Evolutionary conservation across 2,888 invertebrate species (phyloP).

Genomic region (Morpho achilles): DNA sequence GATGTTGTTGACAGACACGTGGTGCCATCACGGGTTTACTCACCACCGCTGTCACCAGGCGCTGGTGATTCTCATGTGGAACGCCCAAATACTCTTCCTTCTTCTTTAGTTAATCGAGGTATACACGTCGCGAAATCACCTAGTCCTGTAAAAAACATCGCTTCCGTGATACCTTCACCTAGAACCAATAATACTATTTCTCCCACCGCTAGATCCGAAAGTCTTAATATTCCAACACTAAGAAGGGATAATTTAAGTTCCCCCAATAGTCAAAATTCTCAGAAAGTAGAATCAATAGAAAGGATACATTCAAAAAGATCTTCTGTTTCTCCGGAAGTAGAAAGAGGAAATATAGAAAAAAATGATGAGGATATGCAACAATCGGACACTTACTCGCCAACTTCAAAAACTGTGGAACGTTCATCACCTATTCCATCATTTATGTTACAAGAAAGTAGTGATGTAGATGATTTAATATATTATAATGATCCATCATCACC

Average conservation of each 20-base stretch:
- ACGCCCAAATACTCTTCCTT: conserved; percentile 64
- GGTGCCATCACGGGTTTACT: conserved; percentile 68
- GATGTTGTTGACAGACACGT: conserved; percentile 58
- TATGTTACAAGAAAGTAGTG: conserved; percentile 13
- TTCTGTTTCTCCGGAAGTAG: conserved; percentile 46
- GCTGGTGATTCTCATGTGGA: conserved; percentile 77
- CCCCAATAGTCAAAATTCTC: conserved; percentile 40
- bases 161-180: conserved; percentile 49
- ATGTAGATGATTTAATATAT: conserved; percentile 22
- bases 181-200: conserved; percentile 47
- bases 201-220: conserved; percentile 48
- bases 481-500: conserved; percentile 30
- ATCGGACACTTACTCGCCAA: conserved; percentile 23
- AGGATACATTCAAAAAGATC: conserved; percentile 42
- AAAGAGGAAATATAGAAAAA: conserved; percentile 28
- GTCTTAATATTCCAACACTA: conserved; percentile 40
- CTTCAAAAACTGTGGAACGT: conserved; percentile 44
- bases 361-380: conserved; percentile 24
- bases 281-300: conserved; percentile 39
- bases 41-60: conserved; percentile 76
- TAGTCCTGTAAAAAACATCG: conserved; percentile 64
- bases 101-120: conserved; percentile 57
- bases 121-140: conserved; percentile 58
- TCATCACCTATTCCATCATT: conserved; percentile 35
- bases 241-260: conserved; percentile 50